Base-by-base conservation (phyloP, 2,797 vertebrate species). In the Pitangus sulphuratus region DNA sequence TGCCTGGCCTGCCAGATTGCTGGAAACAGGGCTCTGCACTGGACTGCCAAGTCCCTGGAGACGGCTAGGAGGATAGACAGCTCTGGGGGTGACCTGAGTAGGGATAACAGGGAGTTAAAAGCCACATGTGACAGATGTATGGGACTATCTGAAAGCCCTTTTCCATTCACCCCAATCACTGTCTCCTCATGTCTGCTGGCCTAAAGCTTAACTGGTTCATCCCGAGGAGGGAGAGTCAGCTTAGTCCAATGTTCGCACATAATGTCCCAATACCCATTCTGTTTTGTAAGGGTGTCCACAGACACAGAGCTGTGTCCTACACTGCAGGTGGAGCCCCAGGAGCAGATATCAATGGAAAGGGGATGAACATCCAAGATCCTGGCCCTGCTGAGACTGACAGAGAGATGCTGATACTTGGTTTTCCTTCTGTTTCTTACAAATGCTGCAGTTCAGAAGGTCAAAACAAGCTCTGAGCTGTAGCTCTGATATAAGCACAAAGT, bases 71-170 rank as follows among this genome's bases (percentile, higher is more conserved):
- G 33, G 18, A 66, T 37, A 39, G 61, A 42, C n/a, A 85, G 47
- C 47, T 39, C 57, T 0, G 0, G 45, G 19, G n/a, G 9, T 70
- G 24, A 20, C 45, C 4, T 1, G 45, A 17, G 8, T 62, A 30
- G 19, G n/a, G 31, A 62, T 1, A 19, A 28, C 9, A 58, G 53
- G n/a, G 13, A 76, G 69, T 42, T 17, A 82, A 84, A 91, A 86
- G 51, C 35, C 10, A 4, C 0, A 0, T 48, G 40, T 72, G 47
- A 33, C 56, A 70, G 37, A 33, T 28, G 7, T 16, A 56, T 57
- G 39, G 60, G 56, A 31, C 56, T 58, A 11, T 30, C 50, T 83
- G 64, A 85, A 83, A 91, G 53, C 48, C 47, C 25, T 62, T 62
- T 57, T 83, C 26, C 31, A 57, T 68, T 45, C 57, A 69, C 9